Base-by-base conservation (phyloP, 2,113 vertebrate genomes). In the Riparia riparia region DNA sequence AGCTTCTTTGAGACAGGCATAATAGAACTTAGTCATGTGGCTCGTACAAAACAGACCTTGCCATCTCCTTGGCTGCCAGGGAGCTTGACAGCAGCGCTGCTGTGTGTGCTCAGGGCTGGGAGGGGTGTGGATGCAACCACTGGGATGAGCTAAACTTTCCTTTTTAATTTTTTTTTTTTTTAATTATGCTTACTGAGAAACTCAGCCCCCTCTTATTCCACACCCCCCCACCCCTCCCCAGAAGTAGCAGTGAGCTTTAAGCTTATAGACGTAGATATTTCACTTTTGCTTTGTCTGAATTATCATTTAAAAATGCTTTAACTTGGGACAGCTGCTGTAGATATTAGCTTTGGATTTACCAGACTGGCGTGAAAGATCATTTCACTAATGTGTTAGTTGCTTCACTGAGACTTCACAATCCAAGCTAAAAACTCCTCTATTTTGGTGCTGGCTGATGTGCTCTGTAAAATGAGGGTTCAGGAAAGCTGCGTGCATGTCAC, bases 221-320 rank as follows among this genome's bases (percentile, higher is more conserved):
- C 37, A 8, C 37, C 37, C 37, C 37, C 7, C 37, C 37, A 7
- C 37, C 37, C 37, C 9, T 7, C 37, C 37, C 37, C 8, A 37
- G 37, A 37, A 37, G 37, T 37, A 37, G 56, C 44, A 8, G 45
- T 90, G 32, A 73, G 42, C 47, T 77, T 0, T 70, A 70, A 69
- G 49, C 78, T 44, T 83, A 63, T 50, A 82, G 47, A 72, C 66
- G 10, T 44, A 53, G 74, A 68, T 34, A 54, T 51, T 93, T 74
- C 51, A 72, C 92, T 93, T 90, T 82, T 92, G 68, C 86, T 95
- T 76, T 91, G 61, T 86, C 73, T 97, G 92, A 95, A 94, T 96
- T 96, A 89, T 76, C 56, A 86, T 95, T 96, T 70, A 45, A 84
- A 95, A 93, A 83, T 86, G 63, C 76, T 88, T 79, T 91, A 74